These are phyloP conservation scores for Melanerpes formicivorus DNA, from an alignment of 2,113 vertebrate genomes.

Conservation along the genomic window DNA sequence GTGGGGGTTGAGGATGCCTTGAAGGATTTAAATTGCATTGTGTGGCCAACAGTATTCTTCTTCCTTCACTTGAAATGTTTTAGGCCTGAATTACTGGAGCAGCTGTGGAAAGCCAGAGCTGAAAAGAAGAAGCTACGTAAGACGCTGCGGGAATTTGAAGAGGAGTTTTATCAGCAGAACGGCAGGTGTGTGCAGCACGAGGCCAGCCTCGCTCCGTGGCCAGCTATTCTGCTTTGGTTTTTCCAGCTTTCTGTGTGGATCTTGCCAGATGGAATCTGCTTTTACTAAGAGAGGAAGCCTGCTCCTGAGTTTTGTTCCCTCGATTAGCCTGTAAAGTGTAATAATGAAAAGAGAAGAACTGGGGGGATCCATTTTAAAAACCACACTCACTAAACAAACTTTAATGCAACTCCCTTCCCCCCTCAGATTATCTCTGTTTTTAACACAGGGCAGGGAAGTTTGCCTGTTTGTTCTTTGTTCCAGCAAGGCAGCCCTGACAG, in stretches of 20 bases:
- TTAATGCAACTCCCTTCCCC: no score
- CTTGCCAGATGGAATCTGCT: background rate
- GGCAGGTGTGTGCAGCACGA: conserved; percentile 84
- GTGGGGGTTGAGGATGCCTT: background rate
- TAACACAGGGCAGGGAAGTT: background rate
- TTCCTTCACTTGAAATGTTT: conserved; percentile 42
- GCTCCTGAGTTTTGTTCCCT: background rate
- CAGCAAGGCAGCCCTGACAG: background rate
- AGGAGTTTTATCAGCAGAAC: conserved; percentile 94
- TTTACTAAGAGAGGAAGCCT: background rate
- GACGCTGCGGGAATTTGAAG: conserved; percentile 93
- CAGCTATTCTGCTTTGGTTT: background rate
- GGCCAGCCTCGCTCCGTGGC: background rate
- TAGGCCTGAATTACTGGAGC: conserved; percentile 97
- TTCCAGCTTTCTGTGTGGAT: background rate
- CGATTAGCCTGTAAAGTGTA: background rate
- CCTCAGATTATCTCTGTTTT: background rate
- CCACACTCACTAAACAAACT: no score
- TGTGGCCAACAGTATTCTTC: background rate
- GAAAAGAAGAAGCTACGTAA: conserved; percentile 97
- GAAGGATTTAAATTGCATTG: background rate
- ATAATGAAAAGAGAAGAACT: background rate
- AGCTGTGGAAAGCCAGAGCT: conserved; percentile 96
- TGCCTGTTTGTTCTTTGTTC: background rate
- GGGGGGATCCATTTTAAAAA: background rate